Evolutionary conservation across 1,140 invertebrate species (phyloP), one percentile per base, ranked within the genome.

Genomic region (Stratiolaelaps scimitus): DNA sequence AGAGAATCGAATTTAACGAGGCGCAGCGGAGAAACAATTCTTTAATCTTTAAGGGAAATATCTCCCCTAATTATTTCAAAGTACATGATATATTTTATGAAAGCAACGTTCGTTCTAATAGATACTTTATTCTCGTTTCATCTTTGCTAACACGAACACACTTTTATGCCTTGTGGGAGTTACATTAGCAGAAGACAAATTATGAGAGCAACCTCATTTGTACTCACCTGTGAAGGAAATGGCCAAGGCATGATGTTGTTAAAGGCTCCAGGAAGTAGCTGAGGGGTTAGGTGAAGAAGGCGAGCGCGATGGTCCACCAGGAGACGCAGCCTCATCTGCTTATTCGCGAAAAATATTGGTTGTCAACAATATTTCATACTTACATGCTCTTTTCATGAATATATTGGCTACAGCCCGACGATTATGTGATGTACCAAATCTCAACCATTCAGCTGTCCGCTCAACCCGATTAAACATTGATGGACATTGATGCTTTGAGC

Each of bases 221-320:
- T 48, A 28, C 47, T 2, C 1, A 60, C 53, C 53, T 60, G 53
- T 26, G 53, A 26, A 2, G 53, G 53, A 34, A 60, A 60, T 10
- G 53, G 53, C 53, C 53, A 60, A 26, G 53, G 53, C 15, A 60
- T 60, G 53, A 60, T 26, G 10, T 60, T 60, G 53, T 60, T 60
- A 23, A 60, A 60, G 26, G 26, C 26, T 17, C 53, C 53, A 15
- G 53, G 53, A 6, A 60, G 53, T 23, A 60, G 53, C 53, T 60
- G 53, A 29, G 53, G 53, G 4, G 53, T 60, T 34, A 60, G 4
- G 23, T 60, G 53, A 15, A 60, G 53, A 15, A 60, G 53, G 17
- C 23, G 17, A 15, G 53, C 53, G 2, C 53, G 26, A 23, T 60
- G 53, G 34, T 60, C 53, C 15, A 60, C 53, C 17, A 60, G 53